Base-by-base conservation (phyloP, 2,113 vertebrate species). In the Esox niger region DNA sequence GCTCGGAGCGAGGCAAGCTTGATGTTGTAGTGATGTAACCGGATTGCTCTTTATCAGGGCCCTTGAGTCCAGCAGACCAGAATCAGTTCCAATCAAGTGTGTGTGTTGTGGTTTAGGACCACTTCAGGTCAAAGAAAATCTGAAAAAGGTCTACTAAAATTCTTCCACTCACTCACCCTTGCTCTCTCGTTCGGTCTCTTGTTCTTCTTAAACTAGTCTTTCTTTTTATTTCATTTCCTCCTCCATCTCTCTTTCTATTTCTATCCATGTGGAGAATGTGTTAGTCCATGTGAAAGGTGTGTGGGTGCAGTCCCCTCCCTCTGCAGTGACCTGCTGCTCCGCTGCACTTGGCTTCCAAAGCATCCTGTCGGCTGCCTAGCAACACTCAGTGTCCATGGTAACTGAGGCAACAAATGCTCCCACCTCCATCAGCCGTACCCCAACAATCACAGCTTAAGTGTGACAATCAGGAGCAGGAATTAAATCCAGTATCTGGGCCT, bases 331-430 rank as follows among this genome's bases (percentile, higher is more conserved):
- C 90, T 38, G 59, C 84, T 88, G 90, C 84, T 89, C 86, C 68
- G 66, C 71, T 52, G 78, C 82, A 65, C 86, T 87, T 85, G 17
- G 79, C 87, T 84, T 89, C 83, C 81, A 70, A 82, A 81, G 87
- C 89, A 91, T 91, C 88, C 80, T 55, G 66, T 73, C 65, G 57
- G 90, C 81, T 91, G 87, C 91, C 77, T 89, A 89, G 91, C 91
- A 91, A 91, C 88, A 62, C 79, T 75, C 74, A 79, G 86, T 91
- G 86, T 86, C 91, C 85, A 92, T 88, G 87, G 86, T 77, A 87
- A 92, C 89, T 20, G 79, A 84, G 79, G 82, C 89, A 91, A 91
- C 90, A 91, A 91, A 88, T 83, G 67, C 86, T 87, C 78, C 84
- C 86, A 64, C 86, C 82, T 83, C 79, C 62, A 78, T 76, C 71